Conservation (phyloP, 2,888 invertebrate genomes). For the Globia sparganii region DNA sequence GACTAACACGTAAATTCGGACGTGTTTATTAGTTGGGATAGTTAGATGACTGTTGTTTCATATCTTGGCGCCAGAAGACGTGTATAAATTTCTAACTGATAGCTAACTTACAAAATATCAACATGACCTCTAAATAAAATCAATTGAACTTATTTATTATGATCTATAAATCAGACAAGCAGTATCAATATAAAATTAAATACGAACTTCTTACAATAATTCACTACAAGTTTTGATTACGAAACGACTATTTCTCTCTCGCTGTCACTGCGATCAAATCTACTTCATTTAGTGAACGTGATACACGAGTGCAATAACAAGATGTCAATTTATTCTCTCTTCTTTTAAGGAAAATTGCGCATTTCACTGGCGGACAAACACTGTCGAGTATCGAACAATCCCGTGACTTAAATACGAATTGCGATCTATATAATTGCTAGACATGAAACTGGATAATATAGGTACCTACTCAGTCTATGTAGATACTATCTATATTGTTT, state of each 20-base stretch:
- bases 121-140: background rate
- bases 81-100: background rate
- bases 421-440: background rate
- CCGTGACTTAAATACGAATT: slow-evolving; percentile 45
- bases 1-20: slow-evolving; percentile 14
- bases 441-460: background rate
- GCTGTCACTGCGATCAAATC: slow-evolving; percentile 46
- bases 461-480: background rate
- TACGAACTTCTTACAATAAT: background rate
- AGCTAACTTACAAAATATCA: background rate
- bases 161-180: background rate
- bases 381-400: slow-evolving; percentile 12
- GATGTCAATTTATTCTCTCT: slow-evolving; percentile 32
- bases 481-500: background rate
- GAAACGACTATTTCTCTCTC: background rate
- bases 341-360: slow-evolving; percentile 41
- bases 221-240: background rate
- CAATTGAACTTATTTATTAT: background rate
- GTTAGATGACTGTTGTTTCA: background rate
- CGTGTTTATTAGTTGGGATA: slow-evolving; percentile 1
- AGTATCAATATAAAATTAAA: background rate
- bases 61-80: background rate
- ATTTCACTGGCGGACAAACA: slow-evolving; percentile 18
- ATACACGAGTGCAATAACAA: slow-evolving; percentile 53
- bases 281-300: slow-evolving; percentile 57